Evolutionary conservation across 2,113 vertebrate species (phyloP), one percentile per base, ranked within the genome.

Genomic region (Pollachius pollachius): DNA sequence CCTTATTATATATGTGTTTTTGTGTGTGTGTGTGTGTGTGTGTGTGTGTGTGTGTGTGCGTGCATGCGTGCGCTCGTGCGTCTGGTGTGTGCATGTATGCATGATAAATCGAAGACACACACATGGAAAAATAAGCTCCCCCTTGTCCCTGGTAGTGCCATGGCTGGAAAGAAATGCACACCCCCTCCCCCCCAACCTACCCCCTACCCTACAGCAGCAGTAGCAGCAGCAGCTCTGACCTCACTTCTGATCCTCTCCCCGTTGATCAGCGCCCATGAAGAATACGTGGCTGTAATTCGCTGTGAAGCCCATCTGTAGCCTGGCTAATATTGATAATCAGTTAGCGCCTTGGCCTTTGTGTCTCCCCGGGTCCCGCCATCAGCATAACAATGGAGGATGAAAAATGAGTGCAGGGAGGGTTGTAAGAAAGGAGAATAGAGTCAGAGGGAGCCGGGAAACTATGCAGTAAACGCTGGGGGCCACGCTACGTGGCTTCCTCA

Each of bases 251-350:
- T 67, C 64, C 16, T 27, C 34, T 41, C 62, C 27, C 57, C 34
- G 67, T 72, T 13, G 41, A 70, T 65, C 72, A 69, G 64, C 75
- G 73, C 73, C 34, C 56, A 70, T 70, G 72, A 73, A 75, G 72
- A 75, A 75, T 62, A 70, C 27, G 1, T 56, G 34, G 56, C 56
- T 65, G 64, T 41, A 19, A 77, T 66, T 62, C 52, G 67, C 73
- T 75, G 69, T 69, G 76, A 79, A 76, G 72, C 71, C 74, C 68
- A 62, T 74, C 62, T 70, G 70, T 67, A 66, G 64, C 48, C 70
- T 30, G 63, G 37, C 65, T 65, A 25, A 77, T 64, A 63, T 56
- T 67, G 66, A 67, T 74, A 66, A 72, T 23, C 23, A 30, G 16
- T 60, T 60, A 21, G 62, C 61, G 62, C 23, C 48, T 34, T 60